Percentiles rank a stretch among this genome's conserved stretches.
These are phyloP conservation scores for Microtus montanus DNA, from an alignment of 2,113 vertebrate genomes.

Conservation along the genomic window DNA sequence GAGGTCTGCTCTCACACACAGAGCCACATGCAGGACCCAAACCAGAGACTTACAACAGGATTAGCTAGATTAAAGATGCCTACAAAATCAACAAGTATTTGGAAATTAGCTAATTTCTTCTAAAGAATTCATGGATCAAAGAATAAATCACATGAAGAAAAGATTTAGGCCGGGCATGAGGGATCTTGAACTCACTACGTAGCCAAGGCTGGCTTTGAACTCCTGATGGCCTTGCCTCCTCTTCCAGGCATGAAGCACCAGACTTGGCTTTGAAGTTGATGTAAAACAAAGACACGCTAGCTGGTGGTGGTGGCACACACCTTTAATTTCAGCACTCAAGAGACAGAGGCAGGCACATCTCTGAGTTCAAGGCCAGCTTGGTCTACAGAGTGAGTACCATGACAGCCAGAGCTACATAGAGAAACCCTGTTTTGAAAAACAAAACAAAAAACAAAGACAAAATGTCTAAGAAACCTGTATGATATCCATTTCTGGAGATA, in stretches of 20 bases:
- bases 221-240: neutral
- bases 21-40: neutral
- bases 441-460: neutral
- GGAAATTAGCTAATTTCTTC: conserved; percentile 41
- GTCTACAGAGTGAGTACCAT: neutral
- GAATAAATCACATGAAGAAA: conserved; percentile 17
- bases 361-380: neutral
- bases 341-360: neutral
- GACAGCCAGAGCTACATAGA: neutral
- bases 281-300: neutral
- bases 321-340: neutral
- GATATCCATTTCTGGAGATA: neutral
- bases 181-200: neutral
- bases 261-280: neutral
- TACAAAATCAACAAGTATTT: conserved; percentile 50
- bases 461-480: neutral
- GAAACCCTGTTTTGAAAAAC: neutral
- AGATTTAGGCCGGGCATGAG: neutral
- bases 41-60: conserved; percentile 38
- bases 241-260: too few relatives aligned
- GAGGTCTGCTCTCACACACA: neutral
- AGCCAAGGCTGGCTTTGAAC: neutral
- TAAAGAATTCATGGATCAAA: conserved; percentile 35
- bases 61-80: conserved; percentile 24
- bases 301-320: neutral